Evolutionary conservation across 2,797 vertebrate species (phyloP).

Genomic region (Pipistrellus nathusii): DNA sequence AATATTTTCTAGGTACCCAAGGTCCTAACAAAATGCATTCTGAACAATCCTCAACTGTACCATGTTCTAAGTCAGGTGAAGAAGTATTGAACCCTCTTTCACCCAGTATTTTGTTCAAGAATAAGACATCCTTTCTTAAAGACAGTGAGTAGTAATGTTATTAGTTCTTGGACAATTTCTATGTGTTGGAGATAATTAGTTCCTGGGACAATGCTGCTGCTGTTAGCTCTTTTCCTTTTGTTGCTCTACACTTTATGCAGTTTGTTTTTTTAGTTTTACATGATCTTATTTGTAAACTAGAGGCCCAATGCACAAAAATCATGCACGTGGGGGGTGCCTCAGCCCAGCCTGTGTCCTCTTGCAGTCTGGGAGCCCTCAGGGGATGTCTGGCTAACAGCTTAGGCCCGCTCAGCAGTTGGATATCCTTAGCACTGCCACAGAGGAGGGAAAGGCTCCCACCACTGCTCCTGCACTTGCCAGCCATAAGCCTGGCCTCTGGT

Average conservation of each 20-base stretch:
- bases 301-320: no score
- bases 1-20: slow-evolving; percentile 72
- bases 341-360: no score
- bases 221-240: not conserved
- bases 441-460: no score
- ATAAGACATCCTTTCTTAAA: slow-evolving; percentile 41
- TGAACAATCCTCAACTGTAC: slow-evolving; percentile 6
- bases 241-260: not conserved
- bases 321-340: no score
- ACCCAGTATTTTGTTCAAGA: slow-evolving; percentile 25
- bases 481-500: no score
- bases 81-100: not conserved
- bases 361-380: no score
- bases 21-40: slow-evolving; percentile 52
- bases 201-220: not conserved
- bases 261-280: slow-evolving; percentile 29
- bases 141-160: slow-evolving; percentile 61
- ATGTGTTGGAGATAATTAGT: not conserved
- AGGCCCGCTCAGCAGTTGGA: no score
- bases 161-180: not conserved
- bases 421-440: no score
- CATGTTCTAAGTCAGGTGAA: slow-evolving; percentile 8
- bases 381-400: no score
- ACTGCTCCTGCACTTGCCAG: no score
- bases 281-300: slow-evolving; percentile 5